Evolutionary conservation across 23 tunicate species (phyloP).

Genomic region (Ascidia mentula): DNA sequence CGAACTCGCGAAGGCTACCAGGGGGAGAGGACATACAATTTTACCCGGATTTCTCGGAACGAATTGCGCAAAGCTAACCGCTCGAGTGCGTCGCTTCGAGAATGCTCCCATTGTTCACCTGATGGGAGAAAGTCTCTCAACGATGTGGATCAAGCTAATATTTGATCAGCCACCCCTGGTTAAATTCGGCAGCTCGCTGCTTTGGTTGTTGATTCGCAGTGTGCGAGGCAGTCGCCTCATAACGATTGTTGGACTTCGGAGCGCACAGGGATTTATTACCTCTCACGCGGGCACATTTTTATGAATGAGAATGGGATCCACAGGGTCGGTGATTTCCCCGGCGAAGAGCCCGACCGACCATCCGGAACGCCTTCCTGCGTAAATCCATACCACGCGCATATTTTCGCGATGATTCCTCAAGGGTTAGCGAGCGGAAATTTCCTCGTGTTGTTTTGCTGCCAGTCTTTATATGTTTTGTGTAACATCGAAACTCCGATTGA

Average conservation of each 20-base stretch:
- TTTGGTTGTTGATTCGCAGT: neutral
- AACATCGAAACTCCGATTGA: neutral
- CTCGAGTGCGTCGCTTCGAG: too few species aligned
- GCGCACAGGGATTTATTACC: neutral
- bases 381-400: neutral
- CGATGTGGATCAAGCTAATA: neutral
- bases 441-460: too few species aligned
- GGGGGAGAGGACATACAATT: too few species aligned
- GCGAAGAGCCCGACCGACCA: too few species aligned
- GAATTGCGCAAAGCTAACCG: neutral
- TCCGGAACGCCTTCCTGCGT: neutral
- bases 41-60: too few species aligned
- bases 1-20: too few species aligned
- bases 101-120: neutral
- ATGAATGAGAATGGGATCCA: conserved; percentile 10
- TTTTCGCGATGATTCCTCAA: neutral
- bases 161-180: neutral
- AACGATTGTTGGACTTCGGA: neutral
- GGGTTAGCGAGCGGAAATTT: neutral
- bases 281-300: neutral
- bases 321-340: neutral
- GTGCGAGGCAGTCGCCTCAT: neutral
- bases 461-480: too few species aligned
- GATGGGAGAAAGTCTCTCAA: neutral
- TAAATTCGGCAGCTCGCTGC: too few species aligned